These are phyloP conservation scores for Natrix natrix DNA, from an alignment of 2,797 vertebrate genomes.

Conservation along the genomic window DNA sequence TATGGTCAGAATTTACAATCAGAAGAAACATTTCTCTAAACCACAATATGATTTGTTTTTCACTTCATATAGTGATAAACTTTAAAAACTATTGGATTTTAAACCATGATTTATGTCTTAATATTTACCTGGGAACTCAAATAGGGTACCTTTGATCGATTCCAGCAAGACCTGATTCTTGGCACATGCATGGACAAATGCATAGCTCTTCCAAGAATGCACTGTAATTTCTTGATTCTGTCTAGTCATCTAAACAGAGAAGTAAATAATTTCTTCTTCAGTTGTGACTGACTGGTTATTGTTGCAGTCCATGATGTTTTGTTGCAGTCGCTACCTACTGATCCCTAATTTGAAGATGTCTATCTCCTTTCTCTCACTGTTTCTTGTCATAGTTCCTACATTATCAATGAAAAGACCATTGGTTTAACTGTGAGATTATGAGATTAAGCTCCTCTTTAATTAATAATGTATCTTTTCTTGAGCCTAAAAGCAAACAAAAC, in stretches of 20 bases:
- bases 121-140: not conserved
- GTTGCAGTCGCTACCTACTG: not conserved
- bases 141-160: not conserved
- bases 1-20: not conserved
- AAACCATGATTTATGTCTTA: not conserved
- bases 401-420: not conserved
- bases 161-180: not conserved
- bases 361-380: not conserved
- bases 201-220: not conserved
- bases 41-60: not conserved
- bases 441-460: not conserved
- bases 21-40: not conserved
- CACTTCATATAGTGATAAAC: not conserved
- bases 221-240: not conserved
- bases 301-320: not conserved
- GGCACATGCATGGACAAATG: not conserved
- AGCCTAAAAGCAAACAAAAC: not conserved
- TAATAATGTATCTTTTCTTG: not conserved
- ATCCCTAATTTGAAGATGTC: not conserved
- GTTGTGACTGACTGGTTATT: not conserved
- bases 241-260: not conserved
- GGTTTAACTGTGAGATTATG: not conserved
- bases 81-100: not conserved
- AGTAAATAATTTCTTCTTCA: not conserved
- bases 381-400: not conserved